Evolutionary conservation across 2,888 invertebrate species (phyloP).

Genomic region (Drosophila greeni): DNA sequence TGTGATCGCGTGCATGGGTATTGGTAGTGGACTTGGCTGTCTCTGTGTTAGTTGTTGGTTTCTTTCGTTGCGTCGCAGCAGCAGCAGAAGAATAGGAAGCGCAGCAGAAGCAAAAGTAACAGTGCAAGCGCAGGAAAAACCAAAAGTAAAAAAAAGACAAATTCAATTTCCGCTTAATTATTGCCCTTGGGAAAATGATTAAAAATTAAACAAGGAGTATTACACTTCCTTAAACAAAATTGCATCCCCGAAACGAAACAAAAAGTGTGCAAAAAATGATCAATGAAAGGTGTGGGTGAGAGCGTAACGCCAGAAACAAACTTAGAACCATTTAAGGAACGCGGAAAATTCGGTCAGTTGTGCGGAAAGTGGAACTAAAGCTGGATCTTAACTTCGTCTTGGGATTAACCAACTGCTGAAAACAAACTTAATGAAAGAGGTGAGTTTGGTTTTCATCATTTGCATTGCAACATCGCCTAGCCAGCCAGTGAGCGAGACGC

Average conservation of each 20-base stretch:
- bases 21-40: conserved; percentile 43
- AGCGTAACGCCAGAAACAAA: conserved; percentile 26
- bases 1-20: conserved; percentile 45
- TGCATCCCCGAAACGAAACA: conserved; percentile 2
- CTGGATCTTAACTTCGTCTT: conserved; percentile 21
- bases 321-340: conserved; percentile 13
- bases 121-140: conserved; percentile 46
- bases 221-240: not conserved
- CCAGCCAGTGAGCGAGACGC: conserved; percentile 10
- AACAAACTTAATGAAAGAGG: conserved; percentile 67
- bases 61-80: conserved; percentile 51
- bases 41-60: conserved; percentile 46
- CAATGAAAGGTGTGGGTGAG: conserved; percentile 49
- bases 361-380: conserved; percentile 18
- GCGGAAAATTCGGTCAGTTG: conserved; percentile 1
- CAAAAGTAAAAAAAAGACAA: conserved; percentile 54
- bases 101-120: conserved; percentile 26
- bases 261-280: conserved; percentile 18
- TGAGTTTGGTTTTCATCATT: conserved; percentile 37
- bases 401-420: conserved; percentile 59
- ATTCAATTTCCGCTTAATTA: conserved; percentile 45
- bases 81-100: conserved; percentile 30
- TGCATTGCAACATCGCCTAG: conserved; percentile 35
- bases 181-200: not conserved
- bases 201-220: conserved; percentile 9